Evolutionary conservation across 2,888 invertebrate genomes (phyloP), one percentile per base, ranked within the genome.

Genomic region (Bombyx huttoni): DNA sequence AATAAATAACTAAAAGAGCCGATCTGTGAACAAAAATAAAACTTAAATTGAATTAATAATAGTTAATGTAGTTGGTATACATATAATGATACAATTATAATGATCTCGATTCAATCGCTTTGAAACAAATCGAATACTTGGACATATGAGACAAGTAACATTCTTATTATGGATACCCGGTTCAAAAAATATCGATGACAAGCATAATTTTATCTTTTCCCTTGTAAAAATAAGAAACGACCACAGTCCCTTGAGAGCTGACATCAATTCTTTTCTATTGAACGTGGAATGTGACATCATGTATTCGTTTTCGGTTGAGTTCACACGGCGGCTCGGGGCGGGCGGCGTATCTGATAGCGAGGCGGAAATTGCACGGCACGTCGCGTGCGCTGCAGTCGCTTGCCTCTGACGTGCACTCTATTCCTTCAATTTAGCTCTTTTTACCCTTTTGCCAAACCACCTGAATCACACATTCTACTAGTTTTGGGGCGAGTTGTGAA

Each of bases 311-410:
- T 70, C 73, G 67, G 69, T 70, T 70, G 73, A 72, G 70, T 73
- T 68, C 67, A 69, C 70, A 64, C 60, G 63, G 63, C 40, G 40
- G 61, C 62, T 64, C 69, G 68, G 75, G 75, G 73, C 76, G 69
- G 61, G 71, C 75, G 73, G 75, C 77, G 76, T 77, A 77, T 82
- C 80, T 78, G 84, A 81, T 78, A 74, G 75, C 71, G 67, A 68
- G 68, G 77, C 87, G 87, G 87, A 88, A 87, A 88, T 86, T 87
- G 81, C 75, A 75, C 74, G 72, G 70, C 70, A 69, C 72, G 81
- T 79, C 82, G 81, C 78, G 79, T 83, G 83, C 82, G 82, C 78
- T 71, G 78, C 68, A 66, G 64, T 74, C 71, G 78, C 73, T 68
- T 84, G 83, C 65, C 64, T 68, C 67, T 82, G 82, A 84, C 84